phyloP scores from a whole-genome alignment of 2,888 invertebrate genomes.

The Alloscopus bannaensis region DNA sequence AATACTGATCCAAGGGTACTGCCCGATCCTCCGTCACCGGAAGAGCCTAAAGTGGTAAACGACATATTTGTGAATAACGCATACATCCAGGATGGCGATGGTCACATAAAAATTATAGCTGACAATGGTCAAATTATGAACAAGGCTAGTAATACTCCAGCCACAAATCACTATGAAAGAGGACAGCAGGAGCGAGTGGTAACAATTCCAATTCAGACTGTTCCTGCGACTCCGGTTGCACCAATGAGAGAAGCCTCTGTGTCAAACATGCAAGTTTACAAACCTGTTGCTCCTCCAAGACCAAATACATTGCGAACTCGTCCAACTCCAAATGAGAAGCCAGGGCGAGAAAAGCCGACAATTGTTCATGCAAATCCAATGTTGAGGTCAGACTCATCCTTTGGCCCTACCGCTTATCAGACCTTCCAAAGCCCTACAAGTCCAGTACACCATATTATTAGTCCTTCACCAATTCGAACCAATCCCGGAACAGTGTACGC shows the following conservation, averaged over 20 bases:
- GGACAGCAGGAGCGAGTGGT: background rate
- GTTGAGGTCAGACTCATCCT: conserved; percentile 19
- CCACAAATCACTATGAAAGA: background rate
- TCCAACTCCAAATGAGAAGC: background rate
- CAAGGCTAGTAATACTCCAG: conserved; percentile 10
- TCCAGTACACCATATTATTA: background rate
- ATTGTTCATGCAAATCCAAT: conserved; percentile 37
- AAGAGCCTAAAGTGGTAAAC: conserved; percentile 29
- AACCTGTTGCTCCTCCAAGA: conserved; percentile 17
- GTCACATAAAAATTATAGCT: conserved; percentile 51
- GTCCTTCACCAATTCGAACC: background rate
- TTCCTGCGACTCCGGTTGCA: background rate
- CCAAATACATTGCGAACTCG: background rate
- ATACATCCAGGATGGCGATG: conserved; percentile 61
- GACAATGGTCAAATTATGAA: conserved; percentile 49
- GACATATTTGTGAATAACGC: conserved; percentile 63
- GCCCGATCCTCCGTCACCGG: background rate
- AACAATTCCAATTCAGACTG: background rate
- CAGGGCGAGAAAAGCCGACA: background rate
- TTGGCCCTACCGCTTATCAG: background rate
- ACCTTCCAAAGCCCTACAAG: background rate
- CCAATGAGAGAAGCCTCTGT: background rate
- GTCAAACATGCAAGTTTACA: conserved; percentile 38
- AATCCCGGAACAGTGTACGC: conserved; percentile 23
- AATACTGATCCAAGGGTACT: background rate